Percentiles rank a stretch among this genome's conserved stretches.
Evolutionary conservation across 92 coral and sea anemone genomes (phyloP).

Genomic region (Pocillopora meandrina): DNA sequence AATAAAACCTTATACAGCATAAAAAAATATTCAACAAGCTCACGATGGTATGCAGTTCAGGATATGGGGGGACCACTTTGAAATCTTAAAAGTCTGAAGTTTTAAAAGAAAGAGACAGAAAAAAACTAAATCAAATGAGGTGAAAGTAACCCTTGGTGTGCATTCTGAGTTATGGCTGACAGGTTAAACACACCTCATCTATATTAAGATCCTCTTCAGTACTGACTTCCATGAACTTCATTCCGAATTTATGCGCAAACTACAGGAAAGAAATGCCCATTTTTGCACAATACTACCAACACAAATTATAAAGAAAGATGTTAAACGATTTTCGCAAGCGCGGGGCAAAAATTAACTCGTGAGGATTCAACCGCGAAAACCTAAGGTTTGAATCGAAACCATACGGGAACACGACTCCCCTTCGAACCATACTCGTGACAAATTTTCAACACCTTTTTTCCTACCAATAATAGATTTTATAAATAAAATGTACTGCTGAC

Average conservation of each 20-base stretch:
- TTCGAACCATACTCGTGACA: no score
- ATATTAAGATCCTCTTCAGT: not conserved
- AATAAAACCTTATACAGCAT: no score
- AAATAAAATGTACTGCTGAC: no score
- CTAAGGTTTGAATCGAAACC: no score
- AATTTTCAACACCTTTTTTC: no score
- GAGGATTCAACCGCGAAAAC: no score
- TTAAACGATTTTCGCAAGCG: not conserved
- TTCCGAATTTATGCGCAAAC: not conserved
- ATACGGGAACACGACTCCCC: no score
- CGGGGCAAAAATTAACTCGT: not conserved
- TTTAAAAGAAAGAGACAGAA: not conserved
- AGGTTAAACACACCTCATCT: not conserved
- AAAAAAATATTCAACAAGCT: no score
- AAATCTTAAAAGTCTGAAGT: not conserved
- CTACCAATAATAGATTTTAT: no score
- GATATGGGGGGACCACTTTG: no score
- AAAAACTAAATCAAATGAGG: not conserved
- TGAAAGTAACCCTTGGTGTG: no score
- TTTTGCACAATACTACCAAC: not conserved
- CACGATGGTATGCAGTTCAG: no score
- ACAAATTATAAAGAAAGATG: not conserved
- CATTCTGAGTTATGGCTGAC: not conserved
- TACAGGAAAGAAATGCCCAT: not conserved
- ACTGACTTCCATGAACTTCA: constrained; percentile 11